Evolutionary conservation across 2,888 invertebrate genomes (phyloP).

Genomic region (Muschampia plurimacula): DNA sequence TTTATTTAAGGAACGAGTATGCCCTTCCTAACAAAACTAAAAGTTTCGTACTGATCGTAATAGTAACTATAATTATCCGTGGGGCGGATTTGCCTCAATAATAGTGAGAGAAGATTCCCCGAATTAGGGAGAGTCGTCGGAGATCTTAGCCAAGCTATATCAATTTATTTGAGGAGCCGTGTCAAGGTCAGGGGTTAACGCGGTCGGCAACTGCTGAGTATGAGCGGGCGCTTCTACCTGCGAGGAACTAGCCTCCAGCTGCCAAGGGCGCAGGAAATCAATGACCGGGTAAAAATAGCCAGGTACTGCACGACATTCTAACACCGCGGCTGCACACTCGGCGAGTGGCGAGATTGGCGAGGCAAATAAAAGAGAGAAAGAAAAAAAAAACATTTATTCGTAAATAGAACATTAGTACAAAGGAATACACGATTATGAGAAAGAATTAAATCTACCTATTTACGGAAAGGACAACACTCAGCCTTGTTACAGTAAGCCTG

Average conservation of each 20-base stretch:
- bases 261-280: conserved; percentile 15
- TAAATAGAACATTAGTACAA: too few species aligned
- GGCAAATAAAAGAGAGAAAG: too few species aligned
- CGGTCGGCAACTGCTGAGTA: background rate
- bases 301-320: background rate
- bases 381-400: too few species aligned
- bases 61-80: background rate
- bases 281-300: conserved; percentile 21
- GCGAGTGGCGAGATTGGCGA: too few species aligned
- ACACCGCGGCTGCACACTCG: background rate
- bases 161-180: conserved; percentile 5
- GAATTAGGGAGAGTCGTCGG: background rate
- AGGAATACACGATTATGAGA: too few species aligned
- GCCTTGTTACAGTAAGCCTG: too few species aligned
- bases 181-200: conserved; percentile 19
- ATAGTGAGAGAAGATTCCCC: conserved; percentile 4
- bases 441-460: too few species aligned
- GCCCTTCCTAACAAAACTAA: too few species aligned
- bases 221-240: background rate
- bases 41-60: background rate
- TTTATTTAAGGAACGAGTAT: background rate
- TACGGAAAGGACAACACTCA: too few species aligned
- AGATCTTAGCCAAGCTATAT: conserved; percentile 5
- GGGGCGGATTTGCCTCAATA: background rate
- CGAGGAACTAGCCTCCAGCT: background rate